Base-by-base conservation (phyloP, 1,140 invertebrate genomes). In the Chymomyza costata region DNA sequence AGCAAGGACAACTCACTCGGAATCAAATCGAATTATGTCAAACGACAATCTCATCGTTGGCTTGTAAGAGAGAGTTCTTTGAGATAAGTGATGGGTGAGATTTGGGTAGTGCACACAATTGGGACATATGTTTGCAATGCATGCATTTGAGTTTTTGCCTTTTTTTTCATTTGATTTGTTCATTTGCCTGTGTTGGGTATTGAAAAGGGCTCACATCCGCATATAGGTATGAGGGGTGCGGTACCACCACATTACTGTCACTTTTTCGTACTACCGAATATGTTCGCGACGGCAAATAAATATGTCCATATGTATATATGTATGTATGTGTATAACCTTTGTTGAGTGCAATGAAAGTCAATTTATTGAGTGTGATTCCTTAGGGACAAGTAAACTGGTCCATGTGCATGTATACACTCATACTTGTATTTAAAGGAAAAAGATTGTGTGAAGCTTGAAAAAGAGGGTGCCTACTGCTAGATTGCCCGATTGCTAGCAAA, bases 341-440 rank as follows among this genome's bases (percentile, higher is more conserved):
- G 44, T 68, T 68, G 68, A 68, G 71, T 82, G 67, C 78, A 68
- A 52, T 51, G 45, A 82, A 73, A 82, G 78, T 82, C 78, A 82
- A 71, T 73, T 71, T 69, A 65, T 78, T 69, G 71, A 78, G 71
- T 80, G 70, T 49, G 38, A 31, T 28, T 73, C 78, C 67, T 71
- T n/a, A 16, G 71, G 67, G 76, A 76, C 21, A 28, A 25, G 21
- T 15, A 21, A 16, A 35, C 43, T n/a, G n/a, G 44, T 30, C 18
- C 25, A 43, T 25, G 62, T 21, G 28, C 18, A 56, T 17, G 34
- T 32, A 35, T 47, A 58, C 11, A 38, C 34, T 38, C 44, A 14
- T 28, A 25, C 8, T 3, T 3, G 21, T 25, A 25, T 25, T 8
- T 8, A 25, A 3, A 25, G 21, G 21, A 25, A 25, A n/a, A n/a